phyloP scores from a whole-genome alignment of 1,140 invertebrate genomes.

The Achroia grisella region DNA sequence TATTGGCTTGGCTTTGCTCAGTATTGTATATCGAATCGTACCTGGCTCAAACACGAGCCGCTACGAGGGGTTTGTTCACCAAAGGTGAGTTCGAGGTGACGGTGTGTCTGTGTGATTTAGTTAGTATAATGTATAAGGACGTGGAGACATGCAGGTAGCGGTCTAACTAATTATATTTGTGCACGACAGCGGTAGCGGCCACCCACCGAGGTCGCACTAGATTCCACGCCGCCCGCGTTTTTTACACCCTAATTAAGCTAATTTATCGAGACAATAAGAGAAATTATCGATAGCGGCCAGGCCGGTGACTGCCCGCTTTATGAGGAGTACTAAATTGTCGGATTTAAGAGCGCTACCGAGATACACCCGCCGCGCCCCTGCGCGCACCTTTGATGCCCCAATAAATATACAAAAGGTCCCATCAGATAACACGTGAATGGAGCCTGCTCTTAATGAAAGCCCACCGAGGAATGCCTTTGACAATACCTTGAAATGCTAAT shows the following conservation, averaged over 20 bases:
- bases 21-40: too few relatives aligned
- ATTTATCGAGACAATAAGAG: conserved; percentile 68
- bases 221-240: conserved; percentile 48
- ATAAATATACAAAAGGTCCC: conserved; percentile 54
- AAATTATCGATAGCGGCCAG: conserved; percentile 46
- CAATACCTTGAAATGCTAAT: conserved; percentile 24
- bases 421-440: conserved; percentile 40
- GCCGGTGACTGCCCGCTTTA: conserved; percentile 49
- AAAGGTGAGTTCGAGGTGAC: too few relatives aligned
- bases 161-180: conserved; percentile 24
- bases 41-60: too few relatives aligned
- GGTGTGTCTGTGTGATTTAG: too few relatives aligned
- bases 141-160: conserved; percentile 1
- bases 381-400: conserved; percentile 31
- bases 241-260: conserved; percentile 70
- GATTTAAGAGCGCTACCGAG: conserved; percentile 55
- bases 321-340: conserved; percentile 57
- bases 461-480: conserved; percentile 18
- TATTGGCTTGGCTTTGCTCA: too few relatives aligned
- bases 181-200: conserved; percentile 13
- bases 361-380: conserved; percentile 31
- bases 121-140: too few relatives aligned
- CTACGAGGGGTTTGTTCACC: too few relatives aligned
- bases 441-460: conserved; percentile 23
- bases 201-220: conserved; percentile 53